Conservation (phyloP, 2,797 vertebrate species). For the Perodicticus potto region DNA sequence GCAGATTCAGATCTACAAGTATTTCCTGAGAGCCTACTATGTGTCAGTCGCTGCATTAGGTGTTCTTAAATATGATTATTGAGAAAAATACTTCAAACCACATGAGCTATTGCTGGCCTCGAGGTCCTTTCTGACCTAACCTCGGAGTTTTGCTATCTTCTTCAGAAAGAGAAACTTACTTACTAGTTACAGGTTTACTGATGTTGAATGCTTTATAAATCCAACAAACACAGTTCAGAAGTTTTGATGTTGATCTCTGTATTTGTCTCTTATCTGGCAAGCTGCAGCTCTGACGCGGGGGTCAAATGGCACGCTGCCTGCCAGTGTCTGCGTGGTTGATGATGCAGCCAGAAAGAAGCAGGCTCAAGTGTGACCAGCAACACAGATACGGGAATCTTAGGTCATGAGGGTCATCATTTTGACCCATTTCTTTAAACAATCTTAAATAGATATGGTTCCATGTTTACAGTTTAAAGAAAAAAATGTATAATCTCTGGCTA, state of each 20-base stretch:
- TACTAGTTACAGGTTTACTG: neutral
- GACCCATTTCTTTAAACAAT: neutral
- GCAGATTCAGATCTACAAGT: conserved; percentile 20
- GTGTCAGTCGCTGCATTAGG: neutral
- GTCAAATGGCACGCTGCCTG: neutral
- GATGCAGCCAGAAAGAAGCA: neutral
- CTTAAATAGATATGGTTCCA: neutral
- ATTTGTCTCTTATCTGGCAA: conserved; percentile 55
- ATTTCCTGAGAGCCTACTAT: neutral
- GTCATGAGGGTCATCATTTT: neutral
- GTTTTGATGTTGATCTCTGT: conserved; percentile 49
- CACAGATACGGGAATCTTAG: neutral
- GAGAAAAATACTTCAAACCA: neutral
- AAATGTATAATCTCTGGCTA: neutral
- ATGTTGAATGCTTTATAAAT: conserved; percentile 56
- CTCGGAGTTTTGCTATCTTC: neutral
- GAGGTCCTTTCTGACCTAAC: neutral
- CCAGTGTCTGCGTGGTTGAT: neutral
- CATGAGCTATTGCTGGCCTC: neutral
- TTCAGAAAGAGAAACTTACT: neutral
- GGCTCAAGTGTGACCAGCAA: neutral
- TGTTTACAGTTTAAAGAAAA: neutral
- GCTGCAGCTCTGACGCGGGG: neutral
- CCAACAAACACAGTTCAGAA: conserved; percentile 58
- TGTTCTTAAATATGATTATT: neutral